Evolutionary conservation across 2,797 vertebrate species (phyloP), one percentile per base, ranked within the genome.

Genomic region (Alauda arvensis): DNA sequence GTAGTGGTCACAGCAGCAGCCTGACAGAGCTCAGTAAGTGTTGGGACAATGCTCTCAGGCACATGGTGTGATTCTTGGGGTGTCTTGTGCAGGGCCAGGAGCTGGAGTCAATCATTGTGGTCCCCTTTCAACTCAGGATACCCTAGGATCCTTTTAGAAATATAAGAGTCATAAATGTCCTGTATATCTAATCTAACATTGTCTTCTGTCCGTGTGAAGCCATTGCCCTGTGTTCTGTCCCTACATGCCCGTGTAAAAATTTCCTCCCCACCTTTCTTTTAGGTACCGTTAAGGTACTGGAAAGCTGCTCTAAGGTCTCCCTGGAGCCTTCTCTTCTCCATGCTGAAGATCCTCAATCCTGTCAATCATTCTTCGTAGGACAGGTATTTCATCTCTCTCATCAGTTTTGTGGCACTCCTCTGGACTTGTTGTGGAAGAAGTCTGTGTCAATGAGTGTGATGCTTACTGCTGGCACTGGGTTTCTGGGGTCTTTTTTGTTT

Each of bases 61-160:
- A 46, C 24, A 18, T 3, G 11, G 12, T 46, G 25, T 46, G 29
- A 46, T 34, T 48, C 13, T 43, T 12, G 12, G 10, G 45, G 7
- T 51, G 8, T 66, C 23, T 18, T 37, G 10, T 28, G 45, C 11
- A 42, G 37, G 23, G 7, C 37, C 18, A 43, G n/a, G 39, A 49
- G 31, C 1, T 57, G 25, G 16, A 49, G 34, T 49, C 1, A 0
- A 14, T 33, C 45, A 24, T 1, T 61, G 55, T 26, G 8, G 25
- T 46, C 26, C 29, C 4, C 33, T 76, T 40, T 31, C 25, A 55
- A 13, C 21, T 61, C 55, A 83, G 25, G 25, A 31, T 48, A 42
- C 33, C 15, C 12, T 40, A 40, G 14, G 17, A 60, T 61, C 14
- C 29, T 60, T 67, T 46, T 34, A 40, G 29, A 76, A 28, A 12